Evolutionary conservation across 2,113 vertebrate genomes (phyloP).

Genomic region (Recurvirostra avosetta): DNA sequence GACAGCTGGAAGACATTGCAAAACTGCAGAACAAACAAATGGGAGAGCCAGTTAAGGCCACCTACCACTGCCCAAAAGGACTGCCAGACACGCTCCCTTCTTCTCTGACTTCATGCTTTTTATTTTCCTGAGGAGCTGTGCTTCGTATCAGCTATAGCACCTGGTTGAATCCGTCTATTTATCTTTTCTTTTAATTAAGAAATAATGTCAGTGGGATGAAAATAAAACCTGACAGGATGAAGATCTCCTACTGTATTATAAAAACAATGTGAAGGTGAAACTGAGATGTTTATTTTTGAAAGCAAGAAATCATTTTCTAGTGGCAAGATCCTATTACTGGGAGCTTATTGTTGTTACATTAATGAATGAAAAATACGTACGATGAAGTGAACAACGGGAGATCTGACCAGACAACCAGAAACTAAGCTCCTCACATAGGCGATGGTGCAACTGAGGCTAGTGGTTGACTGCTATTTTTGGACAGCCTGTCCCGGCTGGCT

Average conservation of each 20-base stretch:
- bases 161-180: conserved; percentile 47
- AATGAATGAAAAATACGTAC: conserved; percentile 32
- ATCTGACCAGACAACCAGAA: conserved; percentile 20
- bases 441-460: conserved; percentile 15
- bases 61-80: background rate
- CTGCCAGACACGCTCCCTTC: background rate
- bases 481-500: conserved; percentile 33
- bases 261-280: conserved; percentile 31
- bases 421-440: background rate
- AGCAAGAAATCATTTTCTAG: conserved; percentile 32
- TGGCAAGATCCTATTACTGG: conserved; percentile 6
- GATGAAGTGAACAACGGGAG: background rate
- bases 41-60: background rate
- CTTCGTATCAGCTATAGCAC: conserved; percentile 25
- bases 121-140: background rate
- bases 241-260: conserved; percentile 6
- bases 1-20: conserved; percentile 39
- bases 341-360: conserved; percentile 39
- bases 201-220: conserved; percentile 54
- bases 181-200: conserved; percentile 71
- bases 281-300: conserved; percentile 37
- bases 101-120: background rate
- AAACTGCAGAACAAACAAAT: conserved; percentile 45
- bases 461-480: conserved; percentile 32
- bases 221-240: conserved; percentile 53